A percentile compares a stretch with the other conserved stretches of the same genome.
Evolutionary conservation across 1,140 invertebrate species (phyloP).

Genomic region (Panagrolaimus sp.): DNA sequence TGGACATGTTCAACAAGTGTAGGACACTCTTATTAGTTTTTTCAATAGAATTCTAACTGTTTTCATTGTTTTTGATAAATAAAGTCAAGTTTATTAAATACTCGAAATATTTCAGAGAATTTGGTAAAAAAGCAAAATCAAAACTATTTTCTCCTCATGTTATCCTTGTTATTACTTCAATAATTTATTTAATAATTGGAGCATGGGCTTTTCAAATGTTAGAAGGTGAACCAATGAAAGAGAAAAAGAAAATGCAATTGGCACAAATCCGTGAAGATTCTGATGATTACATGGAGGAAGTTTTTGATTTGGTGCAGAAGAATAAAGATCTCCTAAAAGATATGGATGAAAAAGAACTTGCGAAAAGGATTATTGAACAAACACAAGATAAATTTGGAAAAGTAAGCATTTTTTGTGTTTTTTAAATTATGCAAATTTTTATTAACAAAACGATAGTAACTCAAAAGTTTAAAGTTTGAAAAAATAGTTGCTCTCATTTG

Average conservation of each 20-base stretch:
- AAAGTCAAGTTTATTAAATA: no score
- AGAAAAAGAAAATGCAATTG: slow-evolving; percentile 43
- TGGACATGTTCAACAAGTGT: no score
- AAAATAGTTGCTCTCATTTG: no score
- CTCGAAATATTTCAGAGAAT: slow-evolving; percentile 9
- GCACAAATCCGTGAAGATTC: slow-evolving; percentile 32
- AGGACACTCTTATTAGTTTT: no score
- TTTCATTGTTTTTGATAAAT: no score
- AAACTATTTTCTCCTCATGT: slow-evolving; percentile 47
- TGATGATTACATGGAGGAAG: slow-evolving; percentile 39
- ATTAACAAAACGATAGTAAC: no score
- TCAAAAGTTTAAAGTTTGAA: no score
- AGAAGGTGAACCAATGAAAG: slow-evolving; percentile 45
- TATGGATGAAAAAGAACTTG: slow-evolving; percentile 13
- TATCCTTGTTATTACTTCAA: slow-evolving; percentile 47
- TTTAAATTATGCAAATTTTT: slow-evolving; percentile 22
- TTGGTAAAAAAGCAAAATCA: background rate
- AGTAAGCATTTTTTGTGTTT: slow-evolving; percentile 21
- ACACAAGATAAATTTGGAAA: slow-evolving; percentile 37
- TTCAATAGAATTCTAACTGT: no score
- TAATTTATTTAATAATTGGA: slow-evolving; percentile 48
- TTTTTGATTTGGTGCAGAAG: slow-evolving; percentile 40
- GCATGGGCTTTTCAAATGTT: slow-evolving; percentile 49
- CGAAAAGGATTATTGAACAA: slow-evolving; percentile 24
- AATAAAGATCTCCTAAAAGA: slow-evolving; percentile 21